Evolutionary conservation across 2,888 invertebrate genomes (phyloP), one percentile per base, ranked within the genome.

Genomic region (Arctia plantaginis): DNA sequence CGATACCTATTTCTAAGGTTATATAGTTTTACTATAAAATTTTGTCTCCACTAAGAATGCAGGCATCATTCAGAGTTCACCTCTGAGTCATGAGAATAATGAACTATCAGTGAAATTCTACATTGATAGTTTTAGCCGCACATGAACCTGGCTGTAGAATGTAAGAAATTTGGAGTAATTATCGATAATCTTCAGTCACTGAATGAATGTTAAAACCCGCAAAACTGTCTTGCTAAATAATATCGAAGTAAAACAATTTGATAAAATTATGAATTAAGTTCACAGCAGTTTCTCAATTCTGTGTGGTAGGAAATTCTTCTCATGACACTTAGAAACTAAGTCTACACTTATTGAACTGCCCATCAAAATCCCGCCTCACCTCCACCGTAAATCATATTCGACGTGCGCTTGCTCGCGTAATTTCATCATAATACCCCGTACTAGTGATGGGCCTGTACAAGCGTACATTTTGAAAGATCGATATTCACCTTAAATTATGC

Each of bases 401-500:
- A 82, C 77, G 74, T 73, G 78, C 75, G 77, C 81, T 81, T 80
- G 78, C 77, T 77, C 80, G 18, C 71, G 77, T 81, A 81, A 86
- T 87, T 87, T 84, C 77, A 80, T 76, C 79, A 82, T 87, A 85
- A 85, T 83, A 84, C 82, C 82, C 74, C 80, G 85, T 88, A 89
- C 85, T 86, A 87, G 84, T 80, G 80, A 82, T 81, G 80, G 82
- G 80, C 80, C 80, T 78, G 4, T 23, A 41, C 41, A 62, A 39
- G 62, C 80, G 80, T 73, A 79, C 67, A 80, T 77, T 80, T 69
- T 76, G 80, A 68, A 74, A 83, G 83, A 86, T 90, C 90, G 86
- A 89, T 90, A 87, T 83, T 85, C 81, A 74, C 72, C 80, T 87
- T 89, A 87, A 89, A 89, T 90, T 90, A 90, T 91, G 89, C 87